These are phyloP conservation scores for Drosophila diplacantha DNA, from an alignment of 2,888 invertebrate species.

Conservation along the genomic window DNA sequence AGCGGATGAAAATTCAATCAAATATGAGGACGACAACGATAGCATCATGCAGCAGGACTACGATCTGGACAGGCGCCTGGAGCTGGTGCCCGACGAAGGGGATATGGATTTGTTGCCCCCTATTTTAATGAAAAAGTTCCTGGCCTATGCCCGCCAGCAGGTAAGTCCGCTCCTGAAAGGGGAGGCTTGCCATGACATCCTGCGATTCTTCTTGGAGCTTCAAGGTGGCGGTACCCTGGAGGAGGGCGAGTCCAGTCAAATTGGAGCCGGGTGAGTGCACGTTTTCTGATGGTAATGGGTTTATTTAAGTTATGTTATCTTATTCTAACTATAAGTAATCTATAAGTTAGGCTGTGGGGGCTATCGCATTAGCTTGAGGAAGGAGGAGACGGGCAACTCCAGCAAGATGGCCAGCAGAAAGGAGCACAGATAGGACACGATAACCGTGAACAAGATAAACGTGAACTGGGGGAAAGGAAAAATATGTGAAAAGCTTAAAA, in stretches of 20 bases:
- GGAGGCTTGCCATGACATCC: slow-evolving; percentile 85
- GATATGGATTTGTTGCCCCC: slow-evolving; percentile 86
- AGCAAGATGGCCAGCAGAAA: slow-evolving; percentile 68
- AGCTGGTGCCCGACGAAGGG: slow-evolving; percentile 78
- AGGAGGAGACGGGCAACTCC: slow-evolving; percentile 71
- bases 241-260: slow-evolving; percentile 82
- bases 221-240: slow-evolving; percentile 78
- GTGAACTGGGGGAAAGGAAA: slow-evolving; percentile 60
- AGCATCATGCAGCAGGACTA: slow-evolving; percentile 53
- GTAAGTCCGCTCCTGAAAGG: slow-evolving; percentile 87
- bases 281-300: background rate
- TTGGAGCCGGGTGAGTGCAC: slow-evolving; percentile 82
- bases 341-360: slow-evolving; percentile 5
- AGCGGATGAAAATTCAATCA: background rate
- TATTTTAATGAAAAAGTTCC: slow-evolving; percentile 90
- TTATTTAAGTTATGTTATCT: slow-evolving; percentile 27
- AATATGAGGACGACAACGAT: slow-evolving; percentile 52
- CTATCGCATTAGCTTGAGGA: slow-evolving; percentile 68
- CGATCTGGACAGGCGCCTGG: slow-evolving; percentile 76
- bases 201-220: slow-evolving; percentile 89
- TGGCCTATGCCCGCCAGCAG: slow-evolving; percentile 93
- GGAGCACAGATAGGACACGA: slow-evolving; percentile 67
- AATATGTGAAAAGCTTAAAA: background rate
- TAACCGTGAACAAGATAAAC: slow-evolving; percentile 65
- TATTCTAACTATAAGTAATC: slow-evolving; percentile 12